phyloP scores from a whole-genome alignment of 2,113 vertebrate genomes.

The Pitta sordida region DNA sequence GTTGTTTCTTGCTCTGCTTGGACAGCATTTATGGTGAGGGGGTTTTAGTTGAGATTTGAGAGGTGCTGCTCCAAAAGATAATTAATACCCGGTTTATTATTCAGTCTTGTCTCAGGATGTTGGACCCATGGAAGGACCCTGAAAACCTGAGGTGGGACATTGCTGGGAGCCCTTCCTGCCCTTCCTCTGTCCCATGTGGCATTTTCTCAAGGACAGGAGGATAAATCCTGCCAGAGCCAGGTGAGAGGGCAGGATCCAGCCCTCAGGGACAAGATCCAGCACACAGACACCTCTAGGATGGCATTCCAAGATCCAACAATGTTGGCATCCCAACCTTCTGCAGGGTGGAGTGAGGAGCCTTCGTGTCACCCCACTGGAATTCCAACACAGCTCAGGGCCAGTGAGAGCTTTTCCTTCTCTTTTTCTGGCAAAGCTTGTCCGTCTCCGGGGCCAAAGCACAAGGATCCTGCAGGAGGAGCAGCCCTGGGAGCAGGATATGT shows the following conservation, averaged over 20 bases:
- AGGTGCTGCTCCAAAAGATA: not conserved
- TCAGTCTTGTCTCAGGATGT: rapidly evolving
- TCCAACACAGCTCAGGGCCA: rapidly evolving
- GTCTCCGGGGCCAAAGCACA: not conserved
- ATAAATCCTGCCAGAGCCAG: not conserved
- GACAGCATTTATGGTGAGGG: not conserved
- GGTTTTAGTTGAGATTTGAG: not conserved
- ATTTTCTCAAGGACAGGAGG: not conserved
- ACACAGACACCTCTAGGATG: not conserved
- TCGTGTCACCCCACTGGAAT: not conserved
- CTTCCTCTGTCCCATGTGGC: not conserved
- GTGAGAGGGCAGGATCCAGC: not conserved
- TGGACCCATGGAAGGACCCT: not conserved
- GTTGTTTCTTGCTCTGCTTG: not conserved
- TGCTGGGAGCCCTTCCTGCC: not conserved
- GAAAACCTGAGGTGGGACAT: not conserved
- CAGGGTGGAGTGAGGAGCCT: rapidly evolving
- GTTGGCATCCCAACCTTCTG: not conserved
- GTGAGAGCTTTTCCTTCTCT: not conserved
- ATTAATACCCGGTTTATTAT: not conserved
- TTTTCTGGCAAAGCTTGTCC: not conserved
- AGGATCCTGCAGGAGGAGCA: not conserved
- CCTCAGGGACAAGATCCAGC: not conserved
- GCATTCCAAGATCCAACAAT: not conserved
- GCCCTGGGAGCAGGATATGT: not conserved